Base-by-base conservation (phyloP, 2,113 vertebrate species). In the Chaetura pelagica region DNA sequence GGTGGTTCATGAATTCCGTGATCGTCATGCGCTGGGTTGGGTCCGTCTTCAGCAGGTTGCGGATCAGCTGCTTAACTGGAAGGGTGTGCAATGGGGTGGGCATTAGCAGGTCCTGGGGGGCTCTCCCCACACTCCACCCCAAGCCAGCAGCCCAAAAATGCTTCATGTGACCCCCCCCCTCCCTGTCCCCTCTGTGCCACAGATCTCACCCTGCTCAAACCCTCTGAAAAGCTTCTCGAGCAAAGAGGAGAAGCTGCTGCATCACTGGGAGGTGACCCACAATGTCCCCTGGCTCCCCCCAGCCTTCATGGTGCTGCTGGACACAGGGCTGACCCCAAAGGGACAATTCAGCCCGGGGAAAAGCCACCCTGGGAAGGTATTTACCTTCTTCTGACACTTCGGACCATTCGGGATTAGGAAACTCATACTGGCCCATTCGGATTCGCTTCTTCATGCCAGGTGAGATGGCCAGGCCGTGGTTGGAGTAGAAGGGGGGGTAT, bases 381-480 rank as follows among this genome's bases (percentile, higher is more conserved):
- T 97, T 96, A 99, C 99, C 99, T 98, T 99, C 99, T 90, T 99
- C 99, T 0, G 99, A 99, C 11, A 99, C 99, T 34, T 99, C 99
- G 0, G 98, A 99, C 99, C 99, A 99, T n/a, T 99, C 99, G 0
- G 99, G 99, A 35, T 99, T 99, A 92, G 99, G 99, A 77, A 99
- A 99, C 94, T 99, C 99, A 7, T 99, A 99, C 69, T 99, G 99
- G 61, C 99, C 99, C 98, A 99, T 99, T 16, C 98, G 98, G 96
- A 99, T 99, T 38, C 99, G 97, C 92, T 82, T 99, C 98, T 99
- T 99, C 99, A 99, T 99, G 84, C 99, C 99, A 4, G 99, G 99
- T n/a, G 99, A 99, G 96, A 99, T 99, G 97, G 99, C 99, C 62
- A 99, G 97, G 68, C 99, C 99, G 0, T 99, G 99, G 97, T 99